Evolutionary conservation across 2,113 vertebrate genomes (phyloP).

Genomic region (Azemiops feae): DNA sequence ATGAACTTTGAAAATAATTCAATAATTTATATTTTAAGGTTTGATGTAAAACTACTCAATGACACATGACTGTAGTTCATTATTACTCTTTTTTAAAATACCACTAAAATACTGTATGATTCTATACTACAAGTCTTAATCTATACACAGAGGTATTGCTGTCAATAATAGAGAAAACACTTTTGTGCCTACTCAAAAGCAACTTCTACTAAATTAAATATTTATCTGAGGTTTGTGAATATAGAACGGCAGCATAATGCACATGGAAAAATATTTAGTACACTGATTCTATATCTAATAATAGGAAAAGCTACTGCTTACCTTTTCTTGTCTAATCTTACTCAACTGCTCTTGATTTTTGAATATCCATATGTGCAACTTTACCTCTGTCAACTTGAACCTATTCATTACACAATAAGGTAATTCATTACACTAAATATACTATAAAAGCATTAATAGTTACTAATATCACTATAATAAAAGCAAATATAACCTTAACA

Average conservation of each 20-base stretch:
- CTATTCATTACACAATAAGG: slow-evolving; percentile 35
- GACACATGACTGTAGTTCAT: background rate
- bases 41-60: background rate
- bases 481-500: background rate
- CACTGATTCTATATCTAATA: slow-evolving; percentile 18
- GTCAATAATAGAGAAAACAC: background rate
- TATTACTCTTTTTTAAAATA: background rate
- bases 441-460: background rate
- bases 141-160: background rate
- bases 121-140: background rate
- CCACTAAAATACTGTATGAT: background rate
- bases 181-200: background rate
- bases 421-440: slow-evolving; percentile 27
- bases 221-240: background rate
- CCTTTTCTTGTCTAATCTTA: slow-evolving; percentile 28
- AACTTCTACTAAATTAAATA: background rate
- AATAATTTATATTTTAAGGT: background rate
- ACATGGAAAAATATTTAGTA: background rate
- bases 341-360: slow-evolving; percentile 10
- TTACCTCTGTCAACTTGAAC: slow-evolving; percentile 26
- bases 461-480: slow-evolving; percentile 16
- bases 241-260: background rate
- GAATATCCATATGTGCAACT: slow-evolving; percentile 19
- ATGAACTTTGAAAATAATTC: background rate
- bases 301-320: slow-evolving; percentile 11